Evolutionary conservation across 2,888 invertebrate genomes (phyloP).

Genomic region (Lamellibrachia satsuma): DNA sequence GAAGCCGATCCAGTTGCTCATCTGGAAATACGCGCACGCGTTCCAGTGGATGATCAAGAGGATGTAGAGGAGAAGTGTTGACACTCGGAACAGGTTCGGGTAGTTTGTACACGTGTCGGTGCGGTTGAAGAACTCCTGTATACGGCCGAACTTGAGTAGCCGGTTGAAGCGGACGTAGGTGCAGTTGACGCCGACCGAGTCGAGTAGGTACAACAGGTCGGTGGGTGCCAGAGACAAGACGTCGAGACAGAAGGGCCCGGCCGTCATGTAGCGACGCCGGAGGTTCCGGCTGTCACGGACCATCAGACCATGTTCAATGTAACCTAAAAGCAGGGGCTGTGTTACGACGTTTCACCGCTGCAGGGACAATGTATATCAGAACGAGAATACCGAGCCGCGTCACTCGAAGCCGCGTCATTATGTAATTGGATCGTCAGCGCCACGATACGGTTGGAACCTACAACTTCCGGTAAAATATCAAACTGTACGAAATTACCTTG

Average conservation of each 20-base stretch:
- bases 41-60: conserved; percentile 66
- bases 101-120: conserved; percentile 93
- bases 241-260: conserved; percentile 61
- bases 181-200: conserved; percentile 39
- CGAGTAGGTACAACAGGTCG: conserved; percentile 61
- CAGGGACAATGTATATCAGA: no score
- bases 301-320: conserved; percentile 66
- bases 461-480: no score
- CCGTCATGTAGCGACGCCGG: conserved; percentile 56
- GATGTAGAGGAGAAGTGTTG: conserved; percentile 60
- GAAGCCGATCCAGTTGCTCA: conserved; percentile 77
- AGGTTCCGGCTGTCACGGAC: conserved; percentile 60
- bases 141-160: conserved; percentile 77
- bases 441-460: no score
- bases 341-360: neutral
- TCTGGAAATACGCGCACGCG: conserved; percentile 63
- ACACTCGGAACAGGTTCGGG: conserved; percentile 75
- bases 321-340: conserved; percentile 50
- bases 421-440: no score
- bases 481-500: no score
- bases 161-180: conserved; percentile 66
- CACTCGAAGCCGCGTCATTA: no score
- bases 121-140: conserved; percentile 91
- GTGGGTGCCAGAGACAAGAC: conserved; percentile 65
- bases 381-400: no score